These are phyloP conservation scores for Hanleya hanleyi DNA, from an alignment of 2,888 invertebrate genomes.

Conservation along the genomic window DNA sequence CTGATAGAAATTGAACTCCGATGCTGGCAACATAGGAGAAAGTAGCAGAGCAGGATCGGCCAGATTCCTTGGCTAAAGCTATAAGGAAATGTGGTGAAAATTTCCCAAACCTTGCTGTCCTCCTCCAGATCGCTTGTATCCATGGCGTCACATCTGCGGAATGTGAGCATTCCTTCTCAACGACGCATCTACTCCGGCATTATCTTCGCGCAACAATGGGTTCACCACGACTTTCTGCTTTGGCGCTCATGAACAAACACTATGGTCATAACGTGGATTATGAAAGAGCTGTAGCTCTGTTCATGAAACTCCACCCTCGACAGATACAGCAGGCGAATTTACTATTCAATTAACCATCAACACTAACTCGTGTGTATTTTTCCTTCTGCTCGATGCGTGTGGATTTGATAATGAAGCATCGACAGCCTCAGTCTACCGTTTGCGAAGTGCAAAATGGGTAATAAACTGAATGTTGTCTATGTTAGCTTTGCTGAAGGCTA, in stretches of 20 bases:
- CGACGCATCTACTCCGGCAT: not conserved
- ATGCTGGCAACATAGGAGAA: not conserved
- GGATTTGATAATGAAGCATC: no score
- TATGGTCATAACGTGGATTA: slow-evolving; percentile 17
- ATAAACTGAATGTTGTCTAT: no score
- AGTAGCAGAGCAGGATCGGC: not conserved
- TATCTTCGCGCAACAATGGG: no score
- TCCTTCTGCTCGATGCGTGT: no score
- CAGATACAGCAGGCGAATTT: slow-evolving; percentile 57
- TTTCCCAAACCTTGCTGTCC: slow-evolving; percentile 6
- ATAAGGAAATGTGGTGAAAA: not conserved
- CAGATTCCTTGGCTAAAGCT: not conserved
- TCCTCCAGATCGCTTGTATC: not conserved
- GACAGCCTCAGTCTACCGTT: no score
- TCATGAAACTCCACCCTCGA: slow-evolving; percentile 12
- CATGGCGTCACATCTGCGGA: not conserved
- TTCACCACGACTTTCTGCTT: not conserved
- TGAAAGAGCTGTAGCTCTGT: slow-evolving; percentile 7
- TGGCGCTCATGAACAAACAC: slow-evolving; percentile 24
- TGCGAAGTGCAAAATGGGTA: no score
- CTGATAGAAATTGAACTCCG: not conserved
- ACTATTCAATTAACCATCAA: slow-evolving; percentile 12
- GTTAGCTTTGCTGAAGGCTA: no score
- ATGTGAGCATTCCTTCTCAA: slow-evolving; percentile 6
- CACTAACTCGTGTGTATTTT: no score